A percentile compares a stretch with the other conserved stretches of the same genome.
Conservation (phyloP, 2,797 vertebrate genomes). For the Danio tinwini region DNA sequence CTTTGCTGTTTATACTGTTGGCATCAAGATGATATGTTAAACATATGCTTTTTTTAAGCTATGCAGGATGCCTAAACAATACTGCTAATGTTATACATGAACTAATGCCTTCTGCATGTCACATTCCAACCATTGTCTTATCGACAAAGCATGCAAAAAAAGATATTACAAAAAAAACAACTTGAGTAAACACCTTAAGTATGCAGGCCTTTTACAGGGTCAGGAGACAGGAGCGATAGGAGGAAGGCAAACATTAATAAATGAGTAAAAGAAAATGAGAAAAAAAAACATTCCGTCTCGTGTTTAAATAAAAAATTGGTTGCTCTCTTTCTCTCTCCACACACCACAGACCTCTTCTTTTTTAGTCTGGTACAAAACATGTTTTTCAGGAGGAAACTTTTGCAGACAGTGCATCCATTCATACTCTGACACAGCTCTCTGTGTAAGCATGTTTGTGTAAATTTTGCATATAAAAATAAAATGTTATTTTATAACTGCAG, state of each 20-base stretch:
- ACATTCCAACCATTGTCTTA: slow-evolving; percentile 24
- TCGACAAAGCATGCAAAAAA: slow-evolving; percentile 5
- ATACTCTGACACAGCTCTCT: slow-evolving; percentile 39
- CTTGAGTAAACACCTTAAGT: slow-evolving; percentile 68
- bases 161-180: neutral
- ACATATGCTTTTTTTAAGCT: neutral
- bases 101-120: slow-evolving; percentile 1
- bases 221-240: neutral
- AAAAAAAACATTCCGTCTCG: slow-evolving; percentile 29
- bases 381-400: slow-evolving; percentile 65
- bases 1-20: neutral
- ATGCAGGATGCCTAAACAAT: neutral
- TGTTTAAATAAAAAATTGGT: slow-evolving; percentile 54
- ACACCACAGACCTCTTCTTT: slow-evolving; percentile 45
- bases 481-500: slow-evolving; percentile 5
- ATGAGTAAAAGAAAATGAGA: neutral
- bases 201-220: slow-evolving; percentile 55
- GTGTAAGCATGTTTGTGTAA: slow-evolving; percentile 14
- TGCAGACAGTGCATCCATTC: slow-evolving; percentile 67
- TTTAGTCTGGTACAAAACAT: slow-evolving; percentile 67
- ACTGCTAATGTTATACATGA: neutral
- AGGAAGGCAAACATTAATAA: neutral
- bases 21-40: neutral
- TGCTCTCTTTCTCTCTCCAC: slow-evolving; percentile 37
- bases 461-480: neutral